phyloP scores from a whole-genome alignment of 2,797 vertebrate genomes.

The Melanotaenia nigrans region DNA sequence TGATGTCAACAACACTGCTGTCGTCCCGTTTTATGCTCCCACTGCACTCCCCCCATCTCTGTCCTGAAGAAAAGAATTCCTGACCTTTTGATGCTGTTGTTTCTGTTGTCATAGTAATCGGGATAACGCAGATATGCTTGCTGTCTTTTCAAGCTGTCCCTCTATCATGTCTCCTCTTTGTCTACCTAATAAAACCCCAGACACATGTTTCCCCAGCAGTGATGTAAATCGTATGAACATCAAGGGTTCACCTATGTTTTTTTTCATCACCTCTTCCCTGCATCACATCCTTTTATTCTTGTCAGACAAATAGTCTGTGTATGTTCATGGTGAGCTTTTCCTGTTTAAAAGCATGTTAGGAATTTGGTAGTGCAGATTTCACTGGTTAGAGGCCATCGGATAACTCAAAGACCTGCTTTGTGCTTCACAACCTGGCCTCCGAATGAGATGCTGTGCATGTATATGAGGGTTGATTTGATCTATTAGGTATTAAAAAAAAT shows the following conservation, averaged over 20 bases:
- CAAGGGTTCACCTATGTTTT: neutral
- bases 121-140: conserved; percentile 3
- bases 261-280: neutral
- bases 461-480: conserved; percentile 16
- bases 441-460: conserved; percentile 17
- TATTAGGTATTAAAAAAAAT: conserved; percentile 1
- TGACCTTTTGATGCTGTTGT: conserved; percentile 69
- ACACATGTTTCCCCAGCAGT: neutral
- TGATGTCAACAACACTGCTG: conserved; percentile 41
- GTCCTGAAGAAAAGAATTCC: conserved; percentile 67
- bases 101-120: conserved; percentile 55
- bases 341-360: conserved; percentile 45
- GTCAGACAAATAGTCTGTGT: neutral
- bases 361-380: conserved; percentile 58
- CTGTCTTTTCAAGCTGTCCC: conserved; percentile 5
- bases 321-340: neutral
- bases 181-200: conserved; percentile 5
- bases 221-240: neutral
- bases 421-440: conserved; percentile 44
- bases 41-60: conserved; percentile 26
- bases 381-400: conserved; percentile 20
- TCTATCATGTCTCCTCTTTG: conserved; percentile 1
- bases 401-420: conserved; percentile 70
- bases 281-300: neutral
- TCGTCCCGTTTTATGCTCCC: conserved; percentile 42